Evolutionary conservation across 2,113 vertebrate species (phyloP).

Genomic region (Chloropsis hardwickii): DNA sequence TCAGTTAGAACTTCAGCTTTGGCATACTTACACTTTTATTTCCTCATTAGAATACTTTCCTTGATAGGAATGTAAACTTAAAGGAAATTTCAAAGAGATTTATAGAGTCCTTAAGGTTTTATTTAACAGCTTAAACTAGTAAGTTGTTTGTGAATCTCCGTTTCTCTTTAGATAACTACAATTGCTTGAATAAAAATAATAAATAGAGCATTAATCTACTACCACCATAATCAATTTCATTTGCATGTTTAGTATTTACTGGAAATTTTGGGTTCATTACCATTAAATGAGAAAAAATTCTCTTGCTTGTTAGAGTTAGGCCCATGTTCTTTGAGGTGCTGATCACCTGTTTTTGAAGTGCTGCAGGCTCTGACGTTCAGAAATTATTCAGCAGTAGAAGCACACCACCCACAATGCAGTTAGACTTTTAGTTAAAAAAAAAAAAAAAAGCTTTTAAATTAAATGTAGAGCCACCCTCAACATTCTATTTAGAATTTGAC

Average conservation of each 20-base stretch:
- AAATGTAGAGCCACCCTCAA: conserved; percentile 44
- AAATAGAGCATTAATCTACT: conserved; percentile 21
- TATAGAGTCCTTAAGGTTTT: neutral
- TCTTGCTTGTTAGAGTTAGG: neutral
- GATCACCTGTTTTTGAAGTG: neutral
- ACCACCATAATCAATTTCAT: conserved; percentile 25
- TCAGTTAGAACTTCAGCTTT: neutral
- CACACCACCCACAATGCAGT: neutral
- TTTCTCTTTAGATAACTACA: conserved; percentile 20
- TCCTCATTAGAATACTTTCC: conserved; percentile 34
- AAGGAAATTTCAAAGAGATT: conserved; percentile 19
- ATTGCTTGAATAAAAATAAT: conserved; percentile 42
- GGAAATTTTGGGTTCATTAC: conserved; percentile 62
- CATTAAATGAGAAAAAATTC: conserved; percentile 36
- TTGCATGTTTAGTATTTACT: neutral
- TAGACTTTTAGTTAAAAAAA: neutral
- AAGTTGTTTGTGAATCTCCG: neutral
- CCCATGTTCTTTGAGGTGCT: neutral
- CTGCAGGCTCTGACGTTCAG: neutral
- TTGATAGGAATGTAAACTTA: neutral
- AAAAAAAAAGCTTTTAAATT: conserved; percentile 28
- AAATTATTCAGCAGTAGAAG: conserved; percentile 20
- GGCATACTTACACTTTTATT: conserved; percentile 10
- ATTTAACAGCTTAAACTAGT: neutral
- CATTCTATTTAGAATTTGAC: conserved; percentile 46